Evolutionary conservation across 1,140 invertebrate species (phyloP), one percentile per base, ranked within the genome.

Genomic region (Papilio machaon): DNA sequence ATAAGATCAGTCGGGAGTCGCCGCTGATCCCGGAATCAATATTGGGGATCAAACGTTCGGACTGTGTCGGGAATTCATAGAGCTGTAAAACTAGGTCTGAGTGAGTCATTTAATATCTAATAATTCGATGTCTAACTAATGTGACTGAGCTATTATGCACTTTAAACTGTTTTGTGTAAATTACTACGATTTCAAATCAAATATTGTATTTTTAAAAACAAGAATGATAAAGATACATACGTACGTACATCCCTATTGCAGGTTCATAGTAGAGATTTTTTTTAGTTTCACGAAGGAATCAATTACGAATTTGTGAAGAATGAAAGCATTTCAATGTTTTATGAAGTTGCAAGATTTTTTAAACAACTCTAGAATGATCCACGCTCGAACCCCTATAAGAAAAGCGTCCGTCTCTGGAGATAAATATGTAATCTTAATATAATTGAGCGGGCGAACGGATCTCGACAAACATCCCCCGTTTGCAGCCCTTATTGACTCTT

Each of bases 361-460:
- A 30, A 35, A 67, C 64, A 85, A 23, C 90, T 90, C 88, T 81
- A 83, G 23, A 75, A 5, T 81, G 70, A 19, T 83, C 52, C 13
- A 47, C 19, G 15, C 13, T 46, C 75, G 13, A 54, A 52, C 82
- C 87, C 90, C 86, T 85, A 88, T 85, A 90, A 91, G 86, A 91
- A 90, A 91, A 88, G 85, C 87, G 84, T 89, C 86, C 86, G 85
- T 88, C 87, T 88, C 86, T 80, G 84, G 87, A 91, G 90, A 92
- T 92, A 92, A 92, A 94, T 92, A 91, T 90, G 89, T 94, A 94
- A 94, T 94, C 91, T 94, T 91, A 89, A 91, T 89, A 92, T 94
- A 92, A 94, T 92, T 92, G 92, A 88, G 88, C 90, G 81, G 77
- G 82, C 88, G 80, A 84, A 86, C 88, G 84, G 85, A 82, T 58